phyloP scores from a whole-genome alignment of 2,113 vertebrate species.

The Eleginops maclovinus region DNA sequence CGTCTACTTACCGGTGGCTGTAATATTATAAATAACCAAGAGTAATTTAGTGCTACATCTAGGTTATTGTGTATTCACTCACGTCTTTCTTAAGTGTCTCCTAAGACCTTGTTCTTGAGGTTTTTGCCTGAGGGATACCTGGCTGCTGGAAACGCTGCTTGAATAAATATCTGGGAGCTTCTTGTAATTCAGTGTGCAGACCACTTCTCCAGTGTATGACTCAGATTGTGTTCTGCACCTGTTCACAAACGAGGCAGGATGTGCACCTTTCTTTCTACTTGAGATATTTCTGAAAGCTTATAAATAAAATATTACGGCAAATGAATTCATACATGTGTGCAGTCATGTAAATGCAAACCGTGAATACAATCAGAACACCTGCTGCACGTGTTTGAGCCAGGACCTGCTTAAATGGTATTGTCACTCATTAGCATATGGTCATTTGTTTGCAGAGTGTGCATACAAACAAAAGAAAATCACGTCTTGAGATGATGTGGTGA shows the following conservation, averaged over 20 bases:
- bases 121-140: slow-evolving; percentile 13
- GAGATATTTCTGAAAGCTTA: not conserved
- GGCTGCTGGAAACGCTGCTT: not conserved
- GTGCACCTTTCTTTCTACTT: not conserved
- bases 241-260: not conserved
- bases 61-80: not conserved
- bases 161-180: slow-evolving; percentile 26
- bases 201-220: not conserved
- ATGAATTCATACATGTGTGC: not conserved
- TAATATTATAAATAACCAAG: too few species aligned
- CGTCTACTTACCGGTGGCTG: too few species aligned
- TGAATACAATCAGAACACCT: not conserved
- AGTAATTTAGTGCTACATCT: too few species aligned
- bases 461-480: not conserved
- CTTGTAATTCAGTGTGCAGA: slow-evolving; percentile 1
- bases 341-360: not conserved
- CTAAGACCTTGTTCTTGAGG: not conserved
- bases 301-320: not conserved
- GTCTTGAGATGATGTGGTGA: too few species aligned
- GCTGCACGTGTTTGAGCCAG: not conserved
- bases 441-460: not conserved
- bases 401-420: not conserved
- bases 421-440: not conserved
- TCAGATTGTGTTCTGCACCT: not conserved
- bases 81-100: not conserved